Base-by-base conservation (phyloP, 2,113 vertebrate genomes). In the Dicentrarchus labrax region DNA sequence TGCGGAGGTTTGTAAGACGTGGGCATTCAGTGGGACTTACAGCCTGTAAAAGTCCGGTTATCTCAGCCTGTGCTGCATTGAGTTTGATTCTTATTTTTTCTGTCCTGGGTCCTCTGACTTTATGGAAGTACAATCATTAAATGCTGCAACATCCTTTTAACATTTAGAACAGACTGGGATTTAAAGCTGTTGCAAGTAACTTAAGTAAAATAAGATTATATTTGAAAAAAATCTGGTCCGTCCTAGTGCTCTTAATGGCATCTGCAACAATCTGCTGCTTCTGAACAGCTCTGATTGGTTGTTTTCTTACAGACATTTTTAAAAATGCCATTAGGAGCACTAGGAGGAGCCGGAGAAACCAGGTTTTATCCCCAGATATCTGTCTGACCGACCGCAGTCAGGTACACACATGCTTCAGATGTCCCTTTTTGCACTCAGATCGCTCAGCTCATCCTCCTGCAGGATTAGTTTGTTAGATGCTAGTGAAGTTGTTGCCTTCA, bases 401-500 rank as follows among this genome's bases (percentile, higher is more conserved):
- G 22, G 38, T 50, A n/a, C 11, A 24, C 41, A 8, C 47, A 2
- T 57, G 50, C 61, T 80, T 22, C 36, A 70, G 36, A 68, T 50
- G 30, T 38, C 30, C 16, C 39, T 2, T 17, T 74, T 51, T 47
- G 12, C 38, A 72, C 39, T 21, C 19, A 38, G 10, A 43, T 39
- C 36, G 36, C 13, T 47, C 39, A 56, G 38, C 5, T 76, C 19
- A 0, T 8, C 2, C 16, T 47, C 56, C 67, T 43, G 13, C n/a
- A 41, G 67, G 38, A n/a, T 12, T 72, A 2, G 65, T 68, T 15
- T 17, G 4, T 60, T 70, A 60, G 41, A 85, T 76, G 60, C 41
- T 10, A 5, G 72, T 78, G 47, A 72, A 87, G 74, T 75, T 71
- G 73, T 74, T 79, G 39, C 72, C 77, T 77, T 60, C 4, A 70